A percentile compares a stretch with the other conserved stretches of the same genome.
Evolutionary conservation across 2,888 invertebrate species (phyloP).

Genomic region (Seira musarum): DNA sequence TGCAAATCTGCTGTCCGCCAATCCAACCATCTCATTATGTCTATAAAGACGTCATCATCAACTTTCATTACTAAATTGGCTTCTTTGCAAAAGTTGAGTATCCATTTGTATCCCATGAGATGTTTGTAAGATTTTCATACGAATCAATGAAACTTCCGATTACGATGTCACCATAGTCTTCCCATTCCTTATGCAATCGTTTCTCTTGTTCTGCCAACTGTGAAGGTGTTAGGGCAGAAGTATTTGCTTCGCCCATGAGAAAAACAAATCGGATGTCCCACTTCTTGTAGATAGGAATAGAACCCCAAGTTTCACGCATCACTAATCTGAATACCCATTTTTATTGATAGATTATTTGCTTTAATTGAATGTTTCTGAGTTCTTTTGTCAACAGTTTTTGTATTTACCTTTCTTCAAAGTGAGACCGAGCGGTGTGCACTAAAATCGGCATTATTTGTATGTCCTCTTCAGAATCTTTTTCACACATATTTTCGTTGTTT

Average conservation of each 20-base stretch:
- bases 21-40: too few relatives aligned
- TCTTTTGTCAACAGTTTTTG: conserved; percentile 27
- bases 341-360: not conserved
- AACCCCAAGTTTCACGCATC: too few relatives aligned
- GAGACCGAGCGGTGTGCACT: conserved; percentile 8
- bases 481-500: too few relatives aligned
- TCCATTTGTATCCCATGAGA: conserved; percentile 70
- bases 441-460: too few relatives aligned
- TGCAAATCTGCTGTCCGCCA: conserved; percentile 66
- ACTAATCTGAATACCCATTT: conserved; percentile 2
- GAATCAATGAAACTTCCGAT: conserved; percentile 69
- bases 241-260: conserved; percentile 20
- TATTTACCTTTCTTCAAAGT: conserved; percentile 17
- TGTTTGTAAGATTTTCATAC: conserved; percentile 70
- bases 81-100: conserved; percentile 65
- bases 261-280: too few relatives aligned
- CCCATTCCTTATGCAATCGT: conserved; percentile 15
- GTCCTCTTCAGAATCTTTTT: too few relatives aligned
- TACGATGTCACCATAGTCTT: conserved; percentile 57
- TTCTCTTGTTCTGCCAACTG: conserved; percentile 6
- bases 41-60: conserved; percentile 70
- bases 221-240: not conserved
- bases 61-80: conserved; percentile 69
- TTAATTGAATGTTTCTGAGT: conserved; percentile 14
- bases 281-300: too few relatives aligned